Base-by-base conservation (phyloP, 2,888 invertebrate genomes). In the Cephus runcator region DNA sequence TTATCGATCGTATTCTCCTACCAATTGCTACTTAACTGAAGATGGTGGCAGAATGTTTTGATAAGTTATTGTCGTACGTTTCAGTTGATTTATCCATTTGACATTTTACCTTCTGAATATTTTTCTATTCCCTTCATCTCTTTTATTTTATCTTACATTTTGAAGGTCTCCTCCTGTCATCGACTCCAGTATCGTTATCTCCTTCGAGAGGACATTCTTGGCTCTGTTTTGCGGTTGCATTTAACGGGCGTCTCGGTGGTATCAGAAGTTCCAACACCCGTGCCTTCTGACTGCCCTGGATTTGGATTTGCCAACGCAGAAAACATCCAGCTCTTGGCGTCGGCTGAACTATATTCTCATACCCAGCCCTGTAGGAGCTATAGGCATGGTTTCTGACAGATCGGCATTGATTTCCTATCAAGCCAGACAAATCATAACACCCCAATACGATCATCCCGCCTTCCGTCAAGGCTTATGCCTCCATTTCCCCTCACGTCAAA, bases 341-440 rank as follows among this genome's bases (percentile, higher is more conserved):
- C 56, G 2, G 56, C 1, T 9, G 56, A 23, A 56, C 56, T 23
- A 23, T 56, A 34, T 23, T 23, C 23, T 23, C 2, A 6, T 56
- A 23, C 56, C 40, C 15, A 23, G 23, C 15, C 56, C 23, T 56
- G 56, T 56, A 23, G 23, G 23, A 23, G 6, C 56, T 56, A 23
- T 56, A 56, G 15, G 80, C 78, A 79, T 76, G 76, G 77, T 78
- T 81, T 81, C 81, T 82, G 81, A 81, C 83, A 81, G 83, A 82
- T 82, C 79, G 80, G 75, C 81, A 83, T 83, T 82, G 83, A 83
- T 82, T 83, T 83, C 81, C 75, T 79, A 81, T 80, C 82, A 80
- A 76, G 31, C 56, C 81, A 79, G 78, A 81, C 83, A 83, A 82
- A 83, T 83, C 81, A 82, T 83, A 81, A 81, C 80, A 77, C 80